Conservation (phyloP, 2,113 vertebrate species). For the Tichodroma muraria region DNA sequence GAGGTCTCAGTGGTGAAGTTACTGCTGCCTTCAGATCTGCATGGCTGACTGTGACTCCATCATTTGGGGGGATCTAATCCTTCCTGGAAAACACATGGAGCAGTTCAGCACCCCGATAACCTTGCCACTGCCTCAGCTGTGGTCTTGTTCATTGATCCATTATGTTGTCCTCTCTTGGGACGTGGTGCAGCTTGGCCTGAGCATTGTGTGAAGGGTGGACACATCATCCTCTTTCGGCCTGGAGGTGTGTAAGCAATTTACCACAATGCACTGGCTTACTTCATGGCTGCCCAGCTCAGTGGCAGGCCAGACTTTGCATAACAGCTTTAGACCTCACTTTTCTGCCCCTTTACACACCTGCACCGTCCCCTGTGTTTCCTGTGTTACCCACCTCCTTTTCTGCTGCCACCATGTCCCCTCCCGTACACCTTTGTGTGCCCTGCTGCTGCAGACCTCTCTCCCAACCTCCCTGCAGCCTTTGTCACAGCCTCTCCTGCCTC, state of each 20-base stretch:
- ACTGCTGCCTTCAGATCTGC: background rate
- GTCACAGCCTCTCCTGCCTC: background rate
- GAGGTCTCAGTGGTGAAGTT: background rate
- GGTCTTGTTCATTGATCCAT: rapidly evolving
- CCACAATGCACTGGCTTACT: background rate
- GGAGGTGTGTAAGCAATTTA: background rate
- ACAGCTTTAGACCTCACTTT: background rate
- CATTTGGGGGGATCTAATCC: rapidly evolving
- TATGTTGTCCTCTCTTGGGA: background rate
- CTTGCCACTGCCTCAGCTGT: background rate
- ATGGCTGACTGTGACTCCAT: background rate
- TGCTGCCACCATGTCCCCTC: background rate
- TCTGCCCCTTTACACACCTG: background rate
- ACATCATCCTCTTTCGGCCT: background rate
- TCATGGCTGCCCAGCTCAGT: background rate
- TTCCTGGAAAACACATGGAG: background rate
- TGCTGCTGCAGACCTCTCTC: background rate
- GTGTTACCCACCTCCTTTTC: background rate
- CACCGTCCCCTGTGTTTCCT: background rate
- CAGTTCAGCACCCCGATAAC: rapidly evolving
- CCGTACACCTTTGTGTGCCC: rapidly evolving
- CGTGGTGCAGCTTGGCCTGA: rapidly evolving
- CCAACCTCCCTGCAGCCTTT: background rate
- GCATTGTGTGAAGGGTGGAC: background rate
- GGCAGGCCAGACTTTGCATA: background rate